A percentile compares a stretch with the other conserved stretches of the same genome.
phyloP scores from a whole-genome alignment of 64 coral and sea anemone genomes.

The Porites lutea region DNA sequence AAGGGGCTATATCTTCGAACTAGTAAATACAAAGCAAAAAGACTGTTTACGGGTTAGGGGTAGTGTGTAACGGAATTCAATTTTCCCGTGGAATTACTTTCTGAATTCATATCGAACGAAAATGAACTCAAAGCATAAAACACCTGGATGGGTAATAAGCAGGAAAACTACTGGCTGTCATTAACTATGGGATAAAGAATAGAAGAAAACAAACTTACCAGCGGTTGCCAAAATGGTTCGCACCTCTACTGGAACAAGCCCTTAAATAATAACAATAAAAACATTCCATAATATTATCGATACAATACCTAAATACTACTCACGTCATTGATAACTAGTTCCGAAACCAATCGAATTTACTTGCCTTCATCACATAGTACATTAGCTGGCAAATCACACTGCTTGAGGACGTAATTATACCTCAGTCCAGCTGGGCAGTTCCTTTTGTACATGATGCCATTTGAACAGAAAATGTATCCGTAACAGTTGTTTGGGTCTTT shows the following conservation, averaged over 20 bases:
- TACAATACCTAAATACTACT: too few species aligned
- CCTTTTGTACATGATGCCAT: neutral
- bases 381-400: conserved; percentile 66
- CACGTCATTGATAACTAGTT: too few species aligned
- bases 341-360: neutral
- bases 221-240: neutral
- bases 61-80: too few species aligned
- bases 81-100: too few species aligned
- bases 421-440: conserved; percentile 53
- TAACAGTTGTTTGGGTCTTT: conserved; percentile 54
- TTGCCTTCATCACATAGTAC: conserved; percentile 41
- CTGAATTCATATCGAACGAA: too few species aligned
- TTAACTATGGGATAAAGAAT: neutral
- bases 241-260: neutral
- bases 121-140: too few species aligned
- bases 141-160: too few species aligned
- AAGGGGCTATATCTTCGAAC: too few species aligned
- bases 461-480: conserved; percentile 53
- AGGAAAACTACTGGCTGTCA: too few species aligned
- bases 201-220: neutral
- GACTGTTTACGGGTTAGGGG: too few species aligned
- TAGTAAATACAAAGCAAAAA: too few species aligned
- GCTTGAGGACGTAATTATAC: conserved; percentile 15
- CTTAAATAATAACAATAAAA: neutral
- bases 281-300: neutral